These are phyloP conservation scores for Masticophis lateralis DNA, from an alignment of 2,797 vertebrate species.

Conservation along the genomic window DNA sequence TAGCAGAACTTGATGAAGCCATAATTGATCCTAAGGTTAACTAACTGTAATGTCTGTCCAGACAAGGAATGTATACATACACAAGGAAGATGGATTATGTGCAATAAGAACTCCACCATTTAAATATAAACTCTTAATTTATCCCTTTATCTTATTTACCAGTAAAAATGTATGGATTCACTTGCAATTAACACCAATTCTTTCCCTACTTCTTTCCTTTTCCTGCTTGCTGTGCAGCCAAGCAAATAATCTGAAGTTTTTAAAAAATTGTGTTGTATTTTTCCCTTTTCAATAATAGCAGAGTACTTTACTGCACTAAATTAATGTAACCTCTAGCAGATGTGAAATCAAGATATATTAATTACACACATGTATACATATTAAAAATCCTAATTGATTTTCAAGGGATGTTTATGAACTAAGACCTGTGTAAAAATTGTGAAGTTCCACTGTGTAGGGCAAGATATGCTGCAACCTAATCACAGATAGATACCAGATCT, in stretches of 20 bases:
- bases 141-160: background rate
- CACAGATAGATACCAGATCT: background rate
- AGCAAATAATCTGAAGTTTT: background rate
- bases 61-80: background rate
- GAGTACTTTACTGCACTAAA: background rate
- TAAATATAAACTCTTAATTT: background rate
- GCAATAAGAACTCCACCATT: background rate
- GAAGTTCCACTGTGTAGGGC: background rate
- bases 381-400: background rate
- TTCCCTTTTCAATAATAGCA: background rate
- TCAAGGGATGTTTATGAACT: background rate
- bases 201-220: background rate
- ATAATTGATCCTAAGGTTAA: background rate
- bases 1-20: background rate
- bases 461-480: background rate
- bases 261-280: background rate
- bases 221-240: background rate
- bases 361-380: background rate
- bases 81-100: background rate
- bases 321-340: background rate
- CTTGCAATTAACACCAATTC: background rate
- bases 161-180: background rate
- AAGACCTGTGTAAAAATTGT: background rate
- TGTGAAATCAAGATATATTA: background rate
- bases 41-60: background rate